Percentiles rank a stretch among this genome's conserved stretches.
These are phyloP conservation scores for Uromys caudimaculatus DNA, from an alignment of 2,797 vertebrate species.

Conservation along the genomic window DNA sequence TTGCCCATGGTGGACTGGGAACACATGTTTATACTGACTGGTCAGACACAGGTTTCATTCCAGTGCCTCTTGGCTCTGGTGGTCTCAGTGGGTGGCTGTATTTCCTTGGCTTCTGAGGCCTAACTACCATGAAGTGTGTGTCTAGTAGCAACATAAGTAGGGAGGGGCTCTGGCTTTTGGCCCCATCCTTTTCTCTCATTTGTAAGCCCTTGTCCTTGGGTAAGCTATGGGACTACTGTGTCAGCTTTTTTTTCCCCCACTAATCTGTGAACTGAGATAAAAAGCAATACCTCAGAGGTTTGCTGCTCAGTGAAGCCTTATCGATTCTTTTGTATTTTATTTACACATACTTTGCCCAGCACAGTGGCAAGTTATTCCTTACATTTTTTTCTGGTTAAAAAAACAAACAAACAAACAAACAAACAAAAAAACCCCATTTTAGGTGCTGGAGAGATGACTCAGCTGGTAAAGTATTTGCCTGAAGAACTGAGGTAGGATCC, in stretches of 20 bases:
- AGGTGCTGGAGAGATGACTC: background rate
- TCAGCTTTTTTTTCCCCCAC: background rate
- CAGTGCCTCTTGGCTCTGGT: rapidly evolving
- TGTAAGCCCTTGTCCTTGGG: background rate
- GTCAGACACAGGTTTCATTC: background rate
- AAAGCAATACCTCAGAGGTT: background rate
- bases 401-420: background rate
- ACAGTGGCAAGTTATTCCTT: background rate
- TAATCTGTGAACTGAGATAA: background rate
- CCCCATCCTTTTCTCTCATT: background rate
- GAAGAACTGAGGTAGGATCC: background rate
- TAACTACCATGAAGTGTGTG: rapidly evolving
- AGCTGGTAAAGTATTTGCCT: background rate
- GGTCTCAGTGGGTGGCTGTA: background rate
- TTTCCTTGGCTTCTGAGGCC: slow-evolving; percentile 8
- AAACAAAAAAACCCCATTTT: background rate
- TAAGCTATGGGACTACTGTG: background rate
- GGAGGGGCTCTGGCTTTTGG: background rate
- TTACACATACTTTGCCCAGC: background rate
- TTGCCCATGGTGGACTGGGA: background rate
- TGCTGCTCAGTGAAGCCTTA: background rate
- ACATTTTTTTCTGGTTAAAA: slow-evolving; percentile 30
- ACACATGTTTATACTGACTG: slow-evolving; percentile 57
- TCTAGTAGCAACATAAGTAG: background rate
- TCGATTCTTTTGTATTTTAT: slow-evolving; percentile 21